These are phyloP conservation scores for Prochilodus magdalenae DNA, from an alignment of 2,113 vertebrate species.

Conservation along the genomic window DNA sequence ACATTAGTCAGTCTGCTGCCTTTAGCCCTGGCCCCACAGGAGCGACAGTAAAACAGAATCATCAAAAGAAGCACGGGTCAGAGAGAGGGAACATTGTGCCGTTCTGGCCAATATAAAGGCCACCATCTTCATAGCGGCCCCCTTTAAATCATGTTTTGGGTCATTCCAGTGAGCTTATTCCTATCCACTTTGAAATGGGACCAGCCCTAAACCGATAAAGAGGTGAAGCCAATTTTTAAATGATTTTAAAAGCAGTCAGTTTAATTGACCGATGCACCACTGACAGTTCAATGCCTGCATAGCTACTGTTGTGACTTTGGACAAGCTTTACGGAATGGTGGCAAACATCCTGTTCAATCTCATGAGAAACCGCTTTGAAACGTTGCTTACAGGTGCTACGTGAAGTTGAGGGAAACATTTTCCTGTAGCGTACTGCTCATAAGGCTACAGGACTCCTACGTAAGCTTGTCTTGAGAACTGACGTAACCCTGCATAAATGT, in stretches of 20 bases:
- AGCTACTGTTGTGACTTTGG: neutral
- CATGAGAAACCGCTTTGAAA: too few species aligned
- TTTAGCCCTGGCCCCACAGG: slow-evolving; percentile 42
- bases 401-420: too few species aligned
- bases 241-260: slow-evolving; percentile 26
- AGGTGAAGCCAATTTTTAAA: slow-evolving; percentile 17
- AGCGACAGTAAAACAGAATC: slow-evolving; percentile 48
- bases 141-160: slow-evolving; percentile 15
- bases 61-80: slow-evolving; percentile 40
- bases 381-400: too few species aligned
- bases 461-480: too few species aligned
- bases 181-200: neutral
- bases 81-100: slow-evolving; percentile 26
- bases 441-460: too few species aligned
- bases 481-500: too few species aligned
- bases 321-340: neutral
- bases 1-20: slow-evolving; percentile 80
- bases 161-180: slow-evolving; percentile 3
- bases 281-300: neutral
- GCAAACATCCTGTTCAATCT: neutral
- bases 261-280: slow-evolving; percentile 20
- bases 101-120: slow-evolving; percentile 20
- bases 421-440: too few species aligned
- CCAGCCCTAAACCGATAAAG: slow-evolving; percentile 18
- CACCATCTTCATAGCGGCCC: slow-evolving; percentile 8